These are phyloP conservation scores for Drosophila repletoides DNA, from an alignment of 1,140 invertebrate species.

Conservation along the genomic window DNA sequence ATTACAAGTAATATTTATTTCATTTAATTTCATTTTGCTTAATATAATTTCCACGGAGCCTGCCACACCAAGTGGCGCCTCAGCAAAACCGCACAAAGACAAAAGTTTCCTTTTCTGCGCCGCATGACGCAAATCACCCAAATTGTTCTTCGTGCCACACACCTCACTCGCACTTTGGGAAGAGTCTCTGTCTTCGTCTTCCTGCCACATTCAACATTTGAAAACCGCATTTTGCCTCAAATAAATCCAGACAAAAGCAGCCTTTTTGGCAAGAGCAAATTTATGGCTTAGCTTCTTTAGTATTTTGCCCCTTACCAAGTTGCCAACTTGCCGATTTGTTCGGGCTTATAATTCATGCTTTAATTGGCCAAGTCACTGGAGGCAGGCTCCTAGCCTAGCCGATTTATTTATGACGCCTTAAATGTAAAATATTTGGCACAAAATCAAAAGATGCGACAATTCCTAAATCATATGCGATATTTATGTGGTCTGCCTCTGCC, in stretches of 20 bases:
- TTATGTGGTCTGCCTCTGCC: conserved; percentile 34
- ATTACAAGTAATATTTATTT: background rate
- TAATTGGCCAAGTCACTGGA: conserved; percentile 65
- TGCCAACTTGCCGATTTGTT: conserved; percentile 69
- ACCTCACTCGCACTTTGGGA: too few relatives aligned
- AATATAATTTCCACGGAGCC: background rate
- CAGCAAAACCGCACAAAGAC: conserved; percentile 18
- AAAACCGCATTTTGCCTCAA: conserved; percentile 65
- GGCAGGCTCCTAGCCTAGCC: conserved; percentile 13
- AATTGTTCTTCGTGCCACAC: too few relatives aligned
- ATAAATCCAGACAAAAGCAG: conserved; percentile 70
- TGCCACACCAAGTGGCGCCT: conserved; percentile 6
- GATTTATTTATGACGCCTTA: conserved; percentile 71
- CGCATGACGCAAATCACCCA: conserved; percentile 30
- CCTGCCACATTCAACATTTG: conserved; percentile 55
- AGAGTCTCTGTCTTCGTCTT: conserved; percentile 18
- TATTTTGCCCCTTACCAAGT: background rate
- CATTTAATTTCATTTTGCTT: background rate
- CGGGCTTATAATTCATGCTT: conserved; percentile 74
- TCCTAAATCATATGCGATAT: conserved; percentile 59
- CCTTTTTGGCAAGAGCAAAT: conserved; percentile 72
- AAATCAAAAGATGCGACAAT: conserved; percentile 58
- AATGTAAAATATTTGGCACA: conserved; percentile 76
- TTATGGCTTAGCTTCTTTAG: conserved; percentile 53
- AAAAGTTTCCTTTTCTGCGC: conserved; percentile 39